Evolutionary conservation across 92 coral and sea anemone species (phyloP).

Genomic region (Actinostola sp.): DNA sequence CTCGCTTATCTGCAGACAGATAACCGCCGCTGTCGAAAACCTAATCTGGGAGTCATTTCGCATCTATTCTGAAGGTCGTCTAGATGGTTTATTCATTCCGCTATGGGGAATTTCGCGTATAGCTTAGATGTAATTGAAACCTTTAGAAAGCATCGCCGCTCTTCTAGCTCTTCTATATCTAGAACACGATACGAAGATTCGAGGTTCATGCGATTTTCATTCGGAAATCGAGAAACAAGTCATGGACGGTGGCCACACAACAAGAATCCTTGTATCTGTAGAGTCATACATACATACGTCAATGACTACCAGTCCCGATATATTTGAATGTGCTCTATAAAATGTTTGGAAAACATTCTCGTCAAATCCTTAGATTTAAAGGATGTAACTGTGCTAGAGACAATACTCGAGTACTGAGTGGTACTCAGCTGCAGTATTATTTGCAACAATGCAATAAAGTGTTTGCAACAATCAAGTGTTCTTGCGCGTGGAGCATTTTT

Average conservation of each 20-base stretch:
- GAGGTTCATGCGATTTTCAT: conserved; percentile 8
- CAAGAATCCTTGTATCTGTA: conserved; percentile 9
- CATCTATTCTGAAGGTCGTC: not conserved
- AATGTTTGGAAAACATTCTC: conserved; percentile 35
- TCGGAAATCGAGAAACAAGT: conserved; percentile 6
- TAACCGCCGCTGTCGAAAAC: not conserved
- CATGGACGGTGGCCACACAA: conserved; percentile 21
- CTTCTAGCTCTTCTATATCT: conserved; percentile 5
- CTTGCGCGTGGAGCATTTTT: conserved; percentile 34
- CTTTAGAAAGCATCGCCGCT: conserved; percentile 17
- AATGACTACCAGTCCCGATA: not conserved
- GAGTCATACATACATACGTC: conserved; percentile 1
- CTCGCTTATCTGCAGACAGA: not conserved
- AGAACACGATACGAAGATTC: conserved; percentile 14
- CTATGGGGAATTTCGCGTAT: conserved; percentile 18
- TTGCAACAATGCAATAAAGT: conserved; percentile 14
- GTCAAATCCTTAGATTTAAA: conserved; percentile 14
- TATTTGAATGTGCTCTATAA: not conserved
- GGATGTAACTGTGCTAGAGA: conserved; percentile 11
- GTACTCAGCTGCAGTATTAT: too few relatives aligned
- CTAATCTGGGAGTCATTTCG: not conserved
- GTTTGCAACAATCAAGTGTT: conserved; percentile 21
- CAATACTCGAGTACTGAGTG: conserved; percentile 8
- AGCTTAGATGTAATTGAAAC: conserved; percentile 35
- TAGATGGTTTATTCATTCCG: not conserved